Evolutionary conservation across 2,797 vertebrate species (phyloP).

Genomic region (Semaprochilodus insignis): DNA sequence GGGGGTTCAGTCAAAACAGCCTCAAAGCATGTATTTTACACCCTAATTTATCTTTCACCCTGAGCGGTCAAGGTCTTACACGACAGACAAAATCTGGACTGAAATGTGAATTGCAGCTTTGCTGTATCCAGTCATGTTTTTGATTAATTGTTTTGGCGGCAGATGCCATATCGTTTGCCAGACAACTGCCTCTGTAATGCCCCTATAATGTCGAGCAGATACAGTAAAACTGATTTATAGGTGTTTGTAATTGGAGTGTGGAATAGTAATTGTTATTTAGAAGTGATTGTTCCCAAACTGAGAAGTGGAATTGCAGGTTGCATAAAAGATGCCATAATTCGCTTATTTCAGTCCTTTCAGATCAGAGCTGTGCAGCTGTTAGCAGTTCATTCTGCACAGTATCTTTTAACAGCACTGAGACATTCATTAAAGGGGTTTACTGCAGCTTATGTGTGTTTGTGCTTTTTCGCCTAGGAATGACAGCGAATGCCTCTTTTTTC

Average conservation of each 20-base stretch:
- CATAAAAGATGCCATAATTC: conserved; percentile 29
- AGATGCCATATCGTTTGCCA: not conserved
- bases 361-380: conserved; percentile 33
- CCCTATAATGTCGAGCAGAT: conserved; percentile 18
- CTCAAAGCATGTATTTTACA: not conserved
- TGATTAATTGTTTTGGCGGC: not conserved
- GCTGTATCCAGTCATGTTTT: not conserved
- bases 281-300: conserved; percentile 26
- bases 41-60: not conserved
- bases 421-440: not conserved
- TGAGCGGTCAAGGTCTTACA: not conserved
- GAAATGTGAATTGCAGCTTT: conserved; percentile 11
- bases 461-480: not conserved
- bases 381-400: conserved; percentile 3
- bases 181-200: not conserved
- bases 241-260: conserved; percentile 20
- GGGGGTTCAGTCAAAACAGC: not conserved
- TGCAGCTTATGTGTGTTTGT: not conserved
- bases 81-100: conserved; percentile 3
- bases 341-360: conserved; percentile 2
- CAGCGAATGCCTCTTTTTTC: not conserved
- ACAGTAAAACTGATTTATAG: conserved; percentile 18
- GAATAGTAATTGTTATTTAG: conserved; percentile 30
- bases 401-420: not conserved
- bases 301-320: conserved; percentile 1